These are phyloP conservation scores for Catostylus mosaicus DNA, from an alignment of 30 jellyfish, hydroid and myxozoan species.

Conservation along the genomic window DNA sequence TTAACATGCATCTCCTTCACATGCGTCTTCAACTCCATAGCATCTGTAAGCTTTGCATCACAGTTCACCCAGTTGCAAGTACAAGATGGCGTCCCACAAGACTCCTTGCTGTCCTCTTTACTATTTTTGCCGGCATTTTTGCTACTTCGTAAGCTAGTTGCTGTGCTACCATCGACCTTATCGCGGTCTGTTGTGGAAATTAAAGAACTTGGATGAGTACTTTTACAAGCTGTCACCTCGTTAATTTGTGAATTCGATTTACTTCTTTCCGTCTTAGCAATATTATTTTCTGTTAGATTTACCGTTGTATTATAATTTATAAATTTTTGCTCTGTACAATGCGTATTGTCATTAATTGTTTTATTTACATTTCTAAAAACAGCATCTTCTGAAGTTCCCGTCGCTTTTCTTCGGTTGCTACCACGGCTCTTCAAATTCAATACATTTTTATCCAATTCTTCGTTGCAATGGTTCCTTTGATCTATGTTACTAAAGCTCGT, in stretches of 20 bases:
- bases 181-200: not conserved
- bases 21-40: conserved; percentile 75
- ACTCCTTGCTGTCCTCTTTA: not conserved
- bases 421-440: not conserved
- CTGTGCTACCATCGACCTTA: not conserved
- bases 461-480: not conserved
- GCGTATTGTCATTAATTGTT: not conserved
- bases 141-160: not conserved
- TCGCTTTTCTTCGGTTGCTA: not conserved
- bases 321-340: not conserved
- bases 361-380: not conserved
- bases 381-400: not conserved
- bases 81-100: not conserved
- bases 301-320: not conserved
- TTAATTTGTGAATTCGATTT: not conserved
- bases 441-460: not conserved
- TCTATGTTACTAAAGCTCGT: not conserved
- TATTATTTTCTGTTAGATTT: not conserved
- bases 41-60: conserved; percentile 29
- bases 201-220: not conserved
- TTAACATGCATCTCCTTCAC: conserved; percentile 76
- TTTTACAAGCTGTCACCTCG: not conserved
- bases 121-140: no score
- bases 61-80: conserved; percentile 87
- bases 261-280: not conserved